Evolutionary conservation across 2,888 invertebrate genomes (phyloP).

Genomic region (Anorthoa munda): DNA sequence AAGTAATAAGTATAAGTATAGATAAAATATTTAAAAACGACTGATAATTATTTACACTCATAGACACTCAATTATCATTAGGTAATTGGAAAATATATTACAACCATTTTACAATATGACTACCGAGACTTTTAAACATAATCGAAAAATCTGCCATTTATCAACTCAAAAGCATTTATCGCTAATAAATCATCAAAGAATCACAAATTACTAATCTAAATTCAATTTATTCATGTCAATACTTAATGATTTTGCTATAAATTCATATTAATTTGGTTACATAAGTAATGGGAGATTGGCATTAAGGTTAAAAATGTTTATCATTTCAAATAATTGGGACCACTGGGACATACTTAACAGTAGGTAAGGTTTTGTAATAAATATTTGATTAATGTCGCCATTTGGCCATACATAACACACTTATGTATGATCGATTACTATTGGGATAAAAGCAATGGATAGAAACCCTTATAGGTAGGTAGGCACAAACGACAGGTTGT

Average conservation of each 20-base stretch:
- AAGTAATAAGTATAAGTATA: no score
- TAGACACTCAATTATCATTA: neutral
- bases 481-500: neutral
- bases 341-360: slow-evolving; percentile 43
- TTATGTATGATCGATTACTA: slow-evolving; percentile 39
- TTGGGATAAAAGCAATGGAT: neutral
- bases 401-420: slow-evolving; percentile 27
- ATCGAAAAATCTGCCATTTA: slow-evolving; percentile 1
- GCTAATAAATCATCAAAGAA: slow-evolving; percentile 33
- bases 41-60: neutral
- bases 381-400: slow-evolving; percentile 35
- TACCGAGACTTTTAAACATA: neutral
- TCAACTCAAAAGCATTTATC: neutral
- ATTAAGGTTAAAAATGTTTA: slow-evolving; percentile 42
- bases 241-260: slow-evolving; percentile 44
- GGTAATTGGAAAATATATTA: neutral
- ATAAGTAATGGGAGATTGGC: slow-evolving; percentile 34
- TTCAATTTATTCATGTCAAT: slow-evolving; percentile 49
- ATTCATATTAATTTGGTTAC: slow-evolving; percentile 54
- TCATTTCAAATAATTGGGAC: slow-evolving; percentile 53
- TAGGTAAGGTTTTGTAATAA: slow-evolving; percentile 13
- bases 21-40: no score
- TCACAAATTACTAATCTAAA: slow-evolving; percentile 30
- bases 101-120: neutral
- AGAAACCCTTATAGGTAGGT: neutral